Conservation (phyloP, 1,140 invertebrate species). For the Eupeodes corollae region DNA sequence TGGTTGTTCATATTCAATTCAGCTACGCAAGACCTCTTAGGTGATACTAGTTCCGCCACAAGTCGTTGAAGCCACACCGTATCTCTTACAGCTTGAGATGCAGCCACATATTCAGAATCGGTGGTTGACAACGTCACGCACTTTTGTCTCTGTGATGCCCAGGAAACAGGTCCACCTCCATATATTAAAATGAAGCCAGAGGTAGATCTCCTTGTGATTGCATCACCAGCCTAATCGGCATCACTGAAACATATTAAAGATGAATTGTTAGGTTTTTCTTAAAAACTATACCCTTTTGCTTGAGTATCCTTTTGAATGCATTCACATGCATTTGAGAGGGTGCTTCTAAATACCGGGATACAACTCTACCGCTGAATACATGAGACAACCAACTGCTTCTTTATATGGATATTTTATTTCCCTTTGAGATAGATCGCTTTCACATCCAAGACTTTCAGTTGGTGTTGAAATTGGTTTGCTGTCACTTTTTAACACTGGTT, state of each 20-base stretch:
- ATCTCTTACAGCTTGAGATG: conserved; percentile 19
- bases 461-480: conserved; percentile 18
- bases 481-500: conserved; percentile 23
- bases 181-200: conserved; percentile 23
- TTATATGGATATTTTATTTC: conserved; percentile 17
- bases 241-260: too few relatives aligned
- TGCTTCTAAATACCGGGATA: conserved; percentile 18
- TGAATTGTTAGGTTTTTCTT: conserved; percentile 15
- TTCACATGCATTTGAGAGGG: too few relatives aligned
- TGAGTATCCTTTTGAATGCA: conserved; percentile 12
- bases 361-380: conserved; percentile 22
- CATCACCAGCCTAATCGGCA: too few relatives aligned
- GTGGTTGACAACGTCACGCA: conserved; percentile 28
- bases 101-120: conserved; percentile 37
- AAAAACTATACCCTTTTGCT: conserved; percentile 7
- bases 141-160: conserved; percentile 31
- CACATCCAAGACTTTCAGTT: conserved; percentile 6
- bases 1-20: background rate
- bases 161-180: conserved; percentile 21
- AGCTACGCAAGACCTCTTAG: background rate
- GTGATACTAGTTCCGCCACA: conserved; percentile 1
- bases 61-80: conserved; percentile 22
- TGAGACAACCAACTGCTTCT: conserved; percentile 31
- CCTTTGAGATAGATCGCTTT: background rate
- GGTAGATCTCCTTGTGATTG: too few relatives aligned